phyloP scores from a whole-genome alignment of 2,113 vertebrate species.

The Polypterus bichir region DNA sequence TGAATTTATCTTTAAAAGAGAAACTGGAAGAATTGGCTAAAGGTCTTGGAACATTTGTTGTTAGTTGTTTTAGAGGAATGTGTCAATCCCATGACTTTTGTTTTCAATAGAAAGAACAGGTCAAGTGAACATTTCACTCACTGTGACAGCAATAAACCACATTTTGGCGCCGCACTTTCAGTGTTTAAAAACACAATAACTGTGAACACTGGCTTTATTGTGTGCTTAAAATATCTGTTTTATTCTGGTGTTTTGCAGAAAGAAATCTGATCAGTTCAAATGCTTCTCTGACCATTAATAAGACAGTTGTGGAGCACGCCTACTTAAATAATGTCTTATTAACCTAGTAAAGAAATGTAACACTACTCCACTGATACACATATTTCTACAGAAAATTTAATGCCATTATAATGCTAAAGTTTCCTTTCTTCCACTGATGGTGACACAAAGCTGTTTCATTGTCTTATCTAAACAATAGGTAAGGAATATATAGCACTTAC shows the following conservation, averaged over 20 bases:
- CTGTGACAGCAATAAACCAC: conserved; percentile 1
- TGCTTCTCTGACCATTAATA: conserved; percentile 20
- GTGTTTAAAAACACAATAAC: conserved; percentile 22
- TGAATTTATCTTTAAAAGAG: too few species aligned
- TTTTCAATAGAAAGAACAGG: not conserved
- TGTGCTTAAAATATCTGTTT: conserved; percentile 27
- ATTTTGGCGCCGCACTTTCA: conserved; percentile 14
- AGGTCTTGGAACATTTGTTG: too few species aligned
- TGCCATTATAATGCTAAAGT: conserved; percentile 29
- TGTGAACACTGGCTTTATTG: conserved; percentile 24
- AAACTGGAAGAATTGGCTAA: too few species aligned
- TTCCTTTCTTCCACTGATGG: conserved; percentile 26
- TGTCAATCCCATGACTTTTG: not conserved
- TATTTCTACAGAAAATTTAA: conserved; percentile 24
- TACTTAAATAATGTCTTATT: conserved; percentile 32
- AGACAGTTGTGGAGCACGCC: conserved; percentile 17
- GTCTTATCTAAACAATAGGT: conserved; percentile 18
- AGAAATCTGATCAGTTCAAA: conserved; percentile 36
- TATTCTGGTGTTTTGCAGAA: conserved; percentile 13
- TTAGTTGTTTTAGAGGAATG: too few species aligned
- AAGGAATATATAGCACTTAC: not conserved
- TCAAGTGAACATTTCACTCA: conserved; percentile 7
- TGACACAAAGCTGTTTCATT: conserved; percentile 19
- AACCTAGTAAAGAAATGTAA: conserved; percentile 29
- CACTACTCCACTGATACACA: conserved; percentile 22